A percentile compares a stretch with the other conserved stretches of the same genome.
Evolutionary conservation across 2,113 vertebrate species (phyloP).

Genomic region (Genyomyrus donnyi): DNA sequence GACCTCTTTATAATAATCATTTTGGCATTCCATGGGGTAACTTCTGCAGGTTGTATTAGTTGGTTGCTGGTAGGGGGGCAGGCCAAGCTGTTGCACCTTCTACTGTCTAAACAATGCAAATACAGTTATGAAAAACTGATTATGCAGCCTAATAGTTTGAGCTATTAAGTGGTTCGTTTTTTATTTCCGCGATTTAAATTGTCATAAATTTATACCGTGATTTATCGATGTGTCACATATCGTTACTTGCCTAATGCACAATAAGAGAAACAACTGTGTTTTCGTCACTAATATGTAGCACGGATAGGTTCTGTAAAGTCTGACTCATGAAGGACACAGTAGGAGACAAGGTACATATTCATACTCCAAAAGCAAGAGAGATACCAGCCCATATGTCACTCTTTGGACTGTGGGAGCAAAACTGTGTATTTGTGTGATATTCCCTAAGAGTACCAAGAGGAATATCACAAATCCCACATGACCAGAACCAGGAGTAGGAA

Average conservation of each 20-base stretch:
- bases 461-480: background rate
- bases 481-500: background rate
- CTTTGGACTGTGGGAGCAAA: background rate
- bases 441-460: background rate
- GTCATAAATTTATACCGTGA: background rate
- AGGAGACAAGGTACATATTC: background rate
- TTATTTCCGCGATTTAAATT: background rate
- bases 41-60: background rate
- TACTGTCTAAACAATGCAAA: background rate
- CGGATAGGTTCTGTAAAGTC: background rate
- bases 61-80: background rate
- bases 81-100: background rate
- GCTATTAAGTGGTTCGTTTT: background rate
- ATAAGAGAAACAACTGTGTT: constrained; percentile 26
- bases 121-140: background rate
- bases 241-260: constrained; percentile 49
- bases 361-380: background rate
- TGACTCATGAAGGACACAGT: background rate
- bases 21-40: background rate
- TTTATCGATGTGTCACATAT: background rate
- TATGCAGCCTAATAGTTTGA: background rate
- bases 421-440: background rate
- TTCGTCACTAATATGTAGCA: background rate
- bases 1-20: background rate
- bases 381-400: background rate